A percentile compares a stretch with the other conserved stretches of the same genome.
Conservation (phyloP, 2,888 invertebrate species). For the Drosophila mettleri region DNA sequence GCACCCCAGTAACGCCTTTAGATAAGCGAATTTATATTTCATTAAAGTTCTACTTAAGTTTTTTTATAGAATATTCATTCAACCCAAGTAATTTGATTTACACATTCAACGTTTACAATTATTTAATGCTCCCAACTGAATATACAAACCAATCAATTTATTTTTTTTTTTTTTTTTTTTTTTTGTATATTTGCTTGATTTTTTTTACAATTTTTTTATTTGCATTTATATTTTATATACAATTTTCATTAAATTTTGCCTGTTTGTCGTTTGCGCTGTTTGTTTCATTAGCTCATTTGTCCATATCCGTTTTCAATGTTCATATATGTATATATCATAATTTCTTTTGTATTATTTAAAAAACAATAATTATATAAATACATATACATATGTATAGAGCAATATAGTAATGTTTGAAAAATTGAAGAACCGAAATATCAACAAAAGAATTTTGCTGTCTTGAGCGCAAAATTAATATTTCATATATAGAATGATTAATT, state of each 20-base stretch:
- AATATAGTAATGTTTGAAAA: slow-evolving; percentile 23
- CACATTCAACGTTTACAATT: neutral
- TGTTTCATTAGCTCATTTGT: slow-evolving; percentile 63
- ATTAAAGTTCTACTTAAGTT: neutral
- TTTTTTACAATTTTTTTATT: slow-evolving; percentile 71
- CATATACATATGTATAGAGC: slow-evolving; percentile 34
- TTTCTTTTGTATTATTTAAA: slow-evolving; percentile 45
- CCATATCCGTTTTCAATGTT: slow-evolving; percentile 38
- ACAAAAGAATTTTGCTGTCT: slow-evolving; percentile 20
- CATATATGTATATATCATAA: slow-evolving; percentile 47
- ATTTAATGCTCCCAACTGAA: neutral
- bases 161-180: too few species aligned
- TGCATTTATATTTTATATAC: slow-evolving; percentile 75
- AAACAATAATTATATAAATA: slow-evolving; percentile 17
- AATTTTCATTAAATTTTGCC: slow-evolving; percentile 64
- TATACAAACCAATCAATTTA: neutral
- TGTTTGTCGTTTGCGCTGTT: slow-evolving; percentile 40
- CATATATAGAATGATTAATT: slow-evolving; percentile 38
- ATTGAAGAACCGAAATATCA: slow-evolving; percentile 13
- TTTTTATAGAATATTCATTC: neutral
- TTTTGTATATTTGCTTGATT: slow-evolving; percentile 41
- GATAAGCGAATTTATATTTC: too few species aligned
- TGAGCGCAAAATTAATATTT: slow-evolving; percentile 26
- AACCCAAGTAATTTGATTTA: neutral
- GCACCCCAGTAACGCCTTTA: too few species aligned